Percentiles rank a stretch among this genome's conserved stretches.
Evolutionary conservation across 2,888 invertebrate species (phyloP).

Genomic region (Noctua comes): DNA sequence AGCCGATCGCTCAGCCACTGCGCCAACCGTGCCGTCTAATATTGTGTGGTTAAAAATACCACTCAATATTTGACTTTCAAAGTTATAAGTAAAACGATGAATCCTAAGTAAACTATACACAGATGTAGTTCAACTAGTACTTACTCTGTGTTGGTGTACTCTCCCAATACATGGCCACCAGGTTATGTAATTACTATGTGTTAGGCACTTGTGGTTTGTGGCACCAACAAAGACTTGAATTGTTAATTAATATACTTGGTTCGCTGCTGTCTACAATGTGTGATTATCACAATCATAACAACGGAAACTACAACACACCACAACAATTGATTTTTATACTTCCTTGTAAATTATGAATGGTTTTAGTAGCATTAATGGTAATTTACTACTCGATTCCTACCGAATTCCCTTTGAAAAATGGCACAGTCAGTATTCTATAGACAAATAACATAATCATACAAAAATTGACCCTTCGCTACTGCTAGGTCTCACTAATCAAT

Average conservation of each 20-base stretch:
- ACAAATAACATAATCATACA: no score
- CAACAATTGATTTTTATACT: conserved; percentile 26
- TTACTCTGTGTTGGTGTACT: conserved; percentile 1
- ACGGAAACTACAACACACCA: conserved; percentile 19
- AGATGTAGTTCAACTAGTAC: neutral
- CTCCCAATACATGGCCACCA: conserved; percentile 8
- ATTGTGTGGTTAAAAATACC: neutral
- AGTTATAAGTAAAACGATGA: neutral
- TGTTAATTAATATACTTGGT: conserved; percentile 62
- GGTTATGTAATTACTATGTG: conserved; percentile 53
- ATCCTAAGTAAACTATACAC: neutral
- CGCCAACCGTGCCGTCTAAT: no score
- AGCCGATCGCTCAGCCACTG: no score
- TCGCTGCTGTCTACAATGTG: conserved; percentile 39
- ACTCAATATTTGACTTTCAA: no score
- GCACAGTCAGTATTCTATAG: no score
- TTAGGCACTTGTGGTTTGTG: conserved; percentile 67
- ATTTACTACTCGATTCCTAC: no score
- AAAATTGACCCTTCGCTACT: no score
- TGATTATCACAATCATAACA: conserved; percentile 40
- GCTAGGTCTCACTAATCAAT: neutral
- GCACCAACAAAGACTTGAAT: conserved; percentile 60
- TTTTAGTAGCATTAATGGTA: neutral
- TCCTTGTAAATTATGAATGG: conserved; percentile 4
- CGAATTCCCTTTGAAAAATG: no score